These are phyloP conservation scores for Todiramphus saurophagus DNA, from an alignment of 2,113 vertebrate species.

Conservation along the genomic window DNA sequence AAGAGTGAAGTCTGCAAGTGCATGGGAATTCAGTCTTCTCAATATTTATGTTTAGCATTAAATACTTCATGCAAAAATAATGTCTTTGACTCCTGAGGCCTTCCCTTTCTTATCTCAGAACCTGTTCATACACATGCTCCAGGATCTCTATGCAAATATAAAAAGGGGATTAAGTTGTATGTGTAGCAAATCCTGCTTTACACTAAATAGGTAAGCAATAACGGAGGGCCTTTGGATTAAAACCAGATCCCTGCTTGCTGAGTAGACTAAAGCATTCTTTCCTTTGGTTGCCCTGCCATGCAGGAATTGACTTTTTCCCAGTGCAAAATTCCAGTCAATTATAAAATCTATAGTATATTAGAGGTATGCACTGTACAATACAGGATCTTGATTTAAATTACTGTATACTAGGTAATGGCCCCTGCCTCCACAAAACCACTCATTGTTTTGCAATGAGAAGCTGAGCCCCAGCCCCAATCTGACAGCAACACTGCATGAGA, in stretches of 20 bases:
- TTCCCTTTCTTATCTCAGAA: conserved; percentile 48
- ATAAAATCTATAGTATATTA: conserved; percentile 11
- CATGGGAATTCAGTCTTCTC: neutral
- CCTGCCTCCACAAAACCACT: neutral
- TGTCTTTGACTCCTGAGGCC: neutral
- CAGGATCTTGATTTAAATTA: neutral
- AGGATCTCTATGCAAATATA: neutral
- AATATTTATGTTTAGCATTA: conserved; percentile 60
- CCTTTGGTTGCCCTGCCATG: neutral
- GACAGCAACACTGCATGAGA: neutral
- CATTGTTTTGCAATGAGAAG: neutral
- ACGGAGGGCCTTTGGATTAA: neutral
- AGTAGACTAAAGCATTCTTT: neutral
- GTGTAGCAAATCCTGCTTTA: conserved; percentile 24
- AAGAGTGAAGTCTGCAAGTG: conserved; percentile 11
- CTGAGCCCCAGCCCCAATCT: neutral
- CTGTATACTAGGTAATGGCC: neutral
- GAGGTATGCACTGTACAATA: neutral
- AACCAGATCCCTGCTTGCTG: conserved; percentile 18
- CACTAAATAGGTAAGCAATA: conserved; percentile 8
- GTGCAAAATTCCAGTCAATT: conserved; percentile 7
- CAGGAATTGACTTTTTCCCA: neutral
- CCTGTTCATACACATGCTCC: neutral
- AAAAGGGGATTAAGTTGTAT: conserved; percentile 19
- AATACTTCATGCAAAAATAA: conserved; percentile 61